Base-by-base conservation (phyloP, 2,888 invertebrate species). In the Epicampocera succincta region DNA sequence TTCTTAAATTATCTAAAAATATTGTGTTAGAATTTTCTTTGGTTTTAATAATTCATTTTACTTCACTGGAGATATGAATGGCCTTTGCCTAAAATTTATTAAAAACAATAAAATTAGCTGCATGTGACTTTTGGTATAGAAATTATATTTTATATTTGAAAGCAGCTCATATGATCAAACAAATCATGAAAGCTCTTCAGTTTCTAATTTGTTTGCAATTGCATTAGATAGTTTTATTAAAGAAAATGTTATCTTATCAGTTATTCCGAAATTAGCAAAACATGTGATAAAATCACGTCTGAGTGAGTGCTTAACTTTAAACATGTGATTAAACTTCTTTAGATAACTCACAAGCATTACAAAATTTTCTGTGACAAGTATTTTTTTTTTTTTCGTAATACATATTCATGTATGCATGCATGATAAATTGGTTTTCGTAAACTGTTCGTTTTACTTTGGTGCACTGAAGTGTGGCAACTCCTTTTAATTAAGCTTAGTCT, bases 261-360 rank as follows among this genome's bases (percentile, higher is more conserved):
- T 46, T 46, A n/a, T n/a, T 69, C 21, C 63, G 29, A 60, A 61
- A 5, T 15, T 58, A 61, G 77, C 38, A 71, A 79, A 69, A 44
- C 82, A 84, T 82, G 82, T 84, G 84, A 82, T 84, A 77, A 65
- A 13, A 25, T 5, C 17, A 40, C 52, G 38, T 56, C n/a, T n/a
- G n/a, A n/a, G 69, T 80, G 54, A 85, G 83, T 84, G 83, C 73
- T 75, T 66, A 69, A 76, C 72, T 66, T 79, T 44, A 68, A 85
- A 83, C 87, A 87, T 88, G 88, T 88, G 88, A 88, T 87, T 86
- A 83, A 74, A 17, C 21, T 81, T 44, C 42, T 61, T 66, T 68
- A 46, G 29, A 15, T n/a, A 44, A 60, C 54, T 72, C 65, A 75
- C 80, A 60, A 1, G 8, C 33, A 1, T 6, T 33, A 8, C 9